Evolutionary conservation across 2,888 invertebrate genomes (phyloP).

Genomic region (Sclerodermus sp.): DNA sequence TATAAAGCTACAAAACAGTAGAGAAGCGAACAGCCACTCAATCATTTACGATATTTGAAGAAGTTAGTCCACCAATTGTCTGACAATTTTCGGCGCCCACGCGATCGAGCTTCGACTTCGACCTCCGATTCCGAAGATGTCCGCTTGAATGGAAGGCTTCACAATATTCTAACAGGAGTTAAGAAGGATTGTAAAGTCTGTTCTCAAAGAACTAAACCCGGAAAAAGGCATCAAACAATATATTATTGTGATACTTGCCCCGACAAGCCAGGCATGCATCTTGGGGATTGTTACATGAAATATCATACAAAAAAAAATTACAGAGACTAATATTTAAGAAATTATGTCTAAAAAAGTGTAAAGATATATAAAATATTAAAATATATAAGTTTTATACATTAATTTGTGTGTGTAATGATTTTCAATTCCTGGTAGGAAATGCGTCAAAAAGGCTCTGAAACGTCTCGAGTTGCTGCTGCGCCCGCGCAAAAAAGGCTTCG

Average conservation of each 20-base stretch:
- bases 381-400: conserved; percentile 4
- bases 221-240: conserved; percentile 10
- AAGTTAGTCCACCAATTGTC: conserved; percentile 20
- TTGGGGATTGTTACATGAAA: conserved; percentile 3
- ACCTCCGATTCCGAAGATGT: conserved; percentile 7
- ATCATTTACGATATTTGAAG: conserved; percentile 18
- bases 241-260: conserved; percentile 5
- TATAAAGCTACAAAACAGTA: conserved; percentile 18
- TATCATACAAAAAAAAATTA: conserved; percentile 6
- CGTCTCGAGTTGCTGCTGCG: conserved; percentile 8
- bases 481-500: conserved; percentile 2
- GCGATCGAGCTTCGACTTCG: conserved; percentile 12
- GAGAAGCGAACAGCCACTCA: conserved; percentile 18
- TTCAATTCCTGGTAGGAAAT: conserved; percentile 1
- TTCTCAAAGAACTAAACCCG: conserved; percentile 17
- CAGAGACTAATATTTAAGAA: conserved; percentile 3
- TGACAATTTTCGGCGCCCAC: conserved; percentile 13
- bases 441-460: conserved; percentile 2
- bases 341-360: not conserved
- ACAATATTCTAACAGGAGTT: conserved; percentile 15
- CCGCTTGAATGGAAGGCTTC: conserved; percentile 21
- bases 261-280: conserved; percentile 7
- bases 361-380: conserved; percentile 5
- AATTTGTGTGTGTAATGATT: conserved; percentile 7
- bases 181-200: conserved; percentile 24